Evolutionary conservation across 1,140 invertebrate genomes (phyloP), one percentile per base, ranked within the genome.

Genomic region (Calliopsis andreniformis): DNA sequence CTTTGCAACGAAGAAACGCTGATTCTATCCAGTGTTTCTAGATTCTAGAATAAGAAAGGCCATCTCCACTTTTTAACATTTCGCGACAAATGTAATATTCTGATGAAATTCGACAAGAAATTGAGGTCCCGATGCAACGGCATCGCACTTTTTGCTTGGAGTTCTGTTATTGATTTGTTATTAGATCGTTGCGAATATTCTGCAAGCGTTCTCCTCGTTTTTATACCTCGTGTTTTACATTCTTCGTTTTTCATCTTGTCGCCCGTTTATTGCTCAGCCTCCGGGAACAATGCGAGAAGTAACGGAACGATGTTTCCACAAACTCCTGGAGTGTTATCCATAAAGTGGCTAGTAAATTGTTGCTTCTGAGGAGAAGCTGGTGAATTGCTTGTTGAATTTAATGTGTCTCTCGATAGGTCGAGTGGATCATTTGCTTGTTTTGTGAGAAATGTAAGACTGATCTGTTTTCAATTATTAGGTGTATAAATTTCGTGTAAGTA

Each of bases 141-240:
- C 61, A 73, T 43, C 47, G 49, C 20, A 2, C 2, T 42, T 73
- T 43, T 55, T 45, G 4, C 49, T 0, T 0, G 35, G 25, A 72
- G 59, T 72, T 23, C 58, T 72, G 69, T 64, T 72, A 72, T 72
- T 59, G 61, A 72, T 72, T 49, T 64, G 32, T 55, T 55, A 66
- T 73, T 73, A 51, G 47, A 66, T 73, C 61, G 70, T 66, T 66
- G 43, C 28, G 47, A 73, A 55, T 32, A 45, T 42, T 35, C 49
- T 5, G 7, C 64, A 72, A 35, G 35, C 70, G 30, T 66, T 73
- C 61, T 73, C 39, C n/a, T 43, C 25, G 12, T 73, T 66, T 66
- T 73, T 64, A 30, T 43, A 1, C 3, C 0, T 10, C 14, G 35
- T 28, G 49, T 55, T 73, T 73, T 73, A 73, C 70, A 66, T 73